Evolutionary conservation across 2,888 invertebrate genomes (phyloP), one percentile per base, ranked within the genome.

Genomic region (Diarsia mendica): DNA sequence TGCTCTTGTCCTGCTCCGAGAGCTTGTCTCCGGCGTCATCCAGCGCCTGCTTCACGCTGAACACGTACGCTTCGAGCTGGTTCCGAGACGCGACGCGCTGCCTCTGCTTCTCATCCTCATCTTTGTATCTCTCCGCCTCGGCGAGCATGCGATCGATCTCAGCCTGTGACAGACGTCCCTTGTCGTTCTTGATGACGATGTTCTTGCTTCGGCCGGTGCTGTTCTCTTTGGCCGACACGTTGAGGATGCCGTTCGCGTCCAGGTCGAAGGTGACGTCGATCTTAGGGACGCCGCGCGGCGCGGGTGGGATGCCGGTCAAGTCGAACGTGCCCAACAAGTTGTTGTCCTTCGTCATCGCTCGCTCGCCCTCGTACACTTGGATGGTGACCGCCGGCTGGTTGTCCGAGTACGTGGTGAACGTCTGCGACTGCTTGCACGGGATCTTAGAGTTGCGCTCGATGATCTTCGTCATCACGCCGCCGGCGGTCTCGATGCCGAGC

Each of bases 171-270:
- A 98, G 95, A 9, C 98, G 97, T 0, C 98, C 98, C 90, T 98
- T 98, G 95, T 98, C 98, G 94, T 98, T 98, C 91, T 98, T 98
- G 82, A 98, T 98, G 64, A 98, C 98, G 81, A 98, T 98, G 90
- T 98, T 97, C 92, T 97, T 98, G 79, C 97, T 97, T 83, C 98
- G 98, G 49, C 97, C 97, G 0, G 97, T 97, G 88, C 97, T 97
- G 92, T 97, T 97, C 82, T 97, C 97, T 81, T 97, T 97, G 33
- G 99, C 99, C 0, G 98, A 97, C 1, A 99, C 99, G 92, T 98
- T 98, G 81, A 98, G 94, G 85, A 98, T 98, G 64, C 98, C 98
- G 91, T 98, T 98, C 15, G 98, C 98, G 91, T 98, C 98, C 88
- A 98, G 92, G 90, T 98, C 98, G 91, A 98, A 98, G 51, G 98